phyloP scores from a whole-genome alignment of 1,140 invertebrate species.

The Globodera rostochiensis region DNA sequence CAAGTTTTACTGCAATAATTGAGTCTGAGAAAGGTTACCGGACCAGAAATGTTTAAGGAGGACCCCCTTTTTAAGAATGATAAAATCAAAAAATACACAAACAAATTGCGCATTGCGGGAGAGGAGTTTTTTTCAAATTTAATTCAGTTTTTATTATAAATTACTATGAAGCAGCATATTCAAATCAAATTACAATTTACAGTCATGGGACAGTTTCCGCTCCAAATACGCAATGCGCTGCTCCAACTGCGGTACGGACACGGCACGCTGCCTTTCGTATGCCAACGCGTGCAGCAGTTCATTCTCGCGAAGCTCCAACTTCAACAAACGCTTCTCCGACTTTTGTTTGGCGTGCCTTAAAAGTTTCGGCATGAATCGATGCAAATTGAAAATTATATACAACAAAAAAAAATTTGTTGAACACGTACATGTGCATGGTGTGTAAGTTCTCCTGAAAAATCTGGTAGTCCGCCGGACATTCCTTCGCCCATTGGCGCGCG shows the following conservation, averaged over 20 bases:
- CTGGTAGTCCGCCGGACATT: slow-evolving; percentile 14
- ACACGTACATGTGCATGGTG: slow-evolving; percentile 20
- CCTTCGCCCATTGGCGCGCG: slow-evolving; percentile 8
- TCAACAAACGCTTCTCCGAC: slow-evolving; percentile 19
- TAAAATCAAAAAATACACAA: too few relatives aligned
- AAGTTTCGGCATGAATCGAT: not conserved
- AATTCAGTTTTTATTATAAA: not conserved
- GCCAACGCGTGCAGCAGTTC: slow-evolving; percentile 20
- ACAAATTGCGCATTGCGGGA: too few relatives aligned
- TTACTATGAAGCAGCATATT: not conserved
- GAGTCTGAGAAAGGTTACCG: too few relatives aligned
- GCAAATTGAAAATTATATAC: not conserved
- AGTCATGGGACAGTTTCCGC: slow-evolving; percentile 22
- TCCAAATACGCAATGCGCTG: slow-evolving; percentile 3
- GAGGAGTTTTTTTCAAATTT: not conserved
- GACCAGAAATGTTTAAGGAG: too few relatives aligned
- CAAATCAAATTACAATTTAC: not conserved
- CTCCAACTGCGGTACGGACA: slow-evolving; percentile 30
- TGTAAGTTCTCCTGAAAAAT: slow-evolving; percentile 23
- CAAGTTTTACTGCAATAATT: too few relatives aligned
- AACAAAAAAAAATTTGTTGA: slow-evolving; percentile 11
- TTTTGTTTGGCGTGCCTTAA: slow-evolving; percentile 30
- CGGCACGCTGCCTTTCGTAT: slow-evolving; percentile 30
- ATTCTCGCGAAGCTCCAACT: slow-evolving; percentile 27
- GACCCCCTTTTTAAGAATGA: too few relatives aligned